Evolutionary conservation across 2,888 invertebrate genomes (phyloP), one percentile per base, ranked within the genome.

Genomic region (Caenorhabditis virilis): DNA sequence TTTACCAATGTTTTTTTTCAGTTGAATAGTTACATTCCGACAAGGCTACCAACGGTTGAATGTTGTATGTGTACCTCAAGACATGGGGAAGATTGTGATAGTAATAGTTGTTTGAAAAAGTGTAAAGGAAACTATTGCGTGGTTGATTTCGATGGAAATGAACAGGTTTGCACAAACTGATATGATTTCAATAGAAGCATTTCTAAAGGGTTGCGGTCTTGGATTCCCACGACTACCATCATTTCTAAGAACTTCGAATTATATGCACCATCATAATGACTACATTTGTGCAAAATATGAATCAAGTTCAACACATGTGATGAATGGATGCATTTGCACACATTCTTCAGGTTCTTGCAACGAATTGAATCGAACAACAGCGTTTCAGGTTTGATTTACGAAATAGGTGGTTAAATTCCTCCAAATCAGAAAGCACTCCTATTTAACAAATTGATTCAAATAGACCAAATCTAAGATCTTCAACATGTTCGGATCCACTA

Each of bases 111-210:
- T 51, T 52, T 66, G 1, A 59, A 60, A n/a, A 76, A 65, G 26
- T 82, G 82, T 57, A 58, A 70, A 15, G 82, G 82, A 23, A 79
- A 82, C 56, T 82, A 82, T 52, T 82, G 82, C 38, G 72, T 81
- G n/a, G 70, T 78, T 22, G 82, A 82, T 63, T 81, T 81, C 69
- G 79, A 78, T 41, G 78, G 82, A 4, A 66, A 74, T 18, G 80
- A 82, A 42, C 82, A 82, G 76, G 80, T 79, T 15, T n/a, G n/a
- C n/a, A n/a, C n/a, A n/a, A n/a, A n/a, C n/a, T n/a, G n/a, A n/a
- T n/a, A n/a, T n/a, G n/a, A n/a, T n/a, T n/a, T n/a, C n/a, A n/a
- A n/a, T n/a, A n/a, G n/a, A n/a, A n/a, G n/a, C n/a, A n/a, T n/a
- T n/a, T n/a, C n/a, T n/a, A n/a, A n/a, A n/a, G n/a, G n/a, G n/a